Evolutionary conservation across 1,140 invertebrate species (phyloP), one percentile per base, ranked within the genome.

Genomic region (Chrysopa pallens): DNA sequence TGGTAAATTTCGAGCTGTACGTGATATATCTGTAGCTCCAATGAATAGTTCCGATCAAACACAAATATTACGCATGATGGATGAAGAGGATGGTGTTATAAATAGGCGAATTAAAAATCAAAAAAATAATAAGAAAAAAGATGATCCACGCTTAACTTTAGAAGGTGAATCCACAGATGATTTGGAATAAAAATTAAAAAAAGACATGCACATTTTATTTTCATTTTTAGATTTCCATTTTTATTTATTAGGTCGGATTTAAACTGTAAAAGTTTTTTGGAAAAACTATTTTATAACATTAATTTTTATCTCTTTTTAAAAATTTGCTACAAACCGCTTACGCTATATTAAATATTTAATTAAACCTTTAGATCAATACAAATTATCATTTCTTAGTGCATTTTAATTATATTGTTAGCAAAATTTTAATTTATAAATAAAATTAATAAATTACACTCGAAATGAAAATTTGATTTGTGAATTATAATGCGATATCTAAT

Each of bases 21-120:
- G 96, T 14, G 95, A 99, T 61, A 99, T 99, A 46, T 96, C 90
- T 0, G 91, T 99, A 15, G 92, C 91, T 8, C 95, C 95, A 0
- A 77, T 98, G 14, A 89, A 95, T 63, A 84, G 85, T 41, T 90
- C 84, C 5, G 88, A 95, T 69, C 88, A 93, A 61, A 78, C 74
- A 1, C 74, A 86, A 52, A 87, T 96, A 43, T 63, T 94, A 11
- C 73, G 84, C 8, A 93, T 95, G 87, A 97, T 97, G 92, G 92
- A 97, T 55, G 84, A 92, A 42, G 72, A 79, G 9, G 81, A 93
- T 51, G 90, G 87, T 1, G 86, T 91, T 4, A 65, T 77, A 7
- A 88, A 90, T 55, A 71, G 88, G 56, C 64, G 70, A 53, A 72
- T 61, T 49, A 65, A 58, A 48, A 68, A 63, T 56, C 50, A 43